Conservation (phyloP, 2,888 invertebrate genomes). For the Drosophila austrosaltans region DNA sequence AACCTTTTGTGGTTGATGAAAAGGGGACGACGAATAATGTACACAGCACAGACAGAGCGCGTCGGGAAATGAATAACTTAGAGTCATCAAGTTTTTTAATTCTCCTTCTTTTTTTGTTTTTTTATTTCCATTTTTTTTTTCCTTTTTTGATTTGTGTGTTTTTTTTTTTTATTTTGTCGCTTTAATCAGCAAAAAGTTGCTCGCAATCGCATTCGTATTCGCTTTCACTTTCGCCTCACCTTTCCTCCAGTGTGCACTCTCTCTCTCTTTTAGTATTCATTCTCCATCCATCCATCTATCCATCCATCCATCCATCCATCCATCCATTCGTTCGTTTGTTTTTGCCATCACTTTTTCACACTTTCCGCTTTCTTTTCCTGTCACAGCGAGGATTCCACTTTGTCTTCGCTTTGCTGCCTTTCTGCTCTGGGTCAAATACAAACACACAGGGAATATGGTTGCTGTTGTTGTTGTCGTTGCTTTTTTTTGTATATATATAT, state of each 20-base stretch:
- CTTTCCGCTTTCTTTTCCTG: slow-evolving; percentile 18
- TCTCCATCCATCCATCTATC: not conserved
- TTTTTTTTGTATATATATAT: no score
- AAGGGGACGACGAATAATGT: not conserved
- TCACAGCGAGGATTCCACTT: slow-evolving; percentile 21
- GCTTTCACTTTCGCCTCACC: slow-evolving; percentile 16
- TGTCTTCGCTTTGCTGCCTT: slow-evolving; percentile 24
- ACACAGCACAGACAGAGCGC: not conserved
- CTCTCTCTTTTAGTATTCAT: slow-evolving; percentile 9
- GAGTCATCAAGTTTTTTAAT: slow-evolving; percentile 11
- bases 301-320: not conserved
- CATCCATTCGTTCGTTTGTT: slow-evolving; percentile 14
- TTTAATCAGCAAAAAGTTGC: slow-evolving; percentile 46
- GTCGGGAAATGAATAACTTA: slow-evolving; percentile 16
- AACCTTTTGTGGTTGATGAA: slow-evolving; percentile 16
- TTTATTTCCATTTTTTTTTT: slow-evolving; percentile 26
- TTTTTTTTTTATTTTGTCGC: slow-evolving; percentile 42
- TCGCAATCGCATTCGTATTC: slow-evolving; percentile 8
- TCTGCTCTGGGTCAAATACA: slow-evolving; percentile 34
- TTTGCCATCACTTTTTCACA: slow-evolving; percentile 9
- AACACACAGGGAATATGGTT: slow-evolving; percentile 38
- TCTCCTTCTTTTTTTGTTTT: slow-evolving; percentile 24
- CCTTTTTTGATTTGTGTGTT: slow-evolving; percentile 19
- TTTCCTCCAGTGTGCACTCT: not conserved
- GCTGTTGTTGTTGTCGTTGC: slow-evolving; percentile 18